Base-by-base conservation (phyloP, 2,797 vertebrate genomes). In the Schizopygopsis pylzovi region DNA sequence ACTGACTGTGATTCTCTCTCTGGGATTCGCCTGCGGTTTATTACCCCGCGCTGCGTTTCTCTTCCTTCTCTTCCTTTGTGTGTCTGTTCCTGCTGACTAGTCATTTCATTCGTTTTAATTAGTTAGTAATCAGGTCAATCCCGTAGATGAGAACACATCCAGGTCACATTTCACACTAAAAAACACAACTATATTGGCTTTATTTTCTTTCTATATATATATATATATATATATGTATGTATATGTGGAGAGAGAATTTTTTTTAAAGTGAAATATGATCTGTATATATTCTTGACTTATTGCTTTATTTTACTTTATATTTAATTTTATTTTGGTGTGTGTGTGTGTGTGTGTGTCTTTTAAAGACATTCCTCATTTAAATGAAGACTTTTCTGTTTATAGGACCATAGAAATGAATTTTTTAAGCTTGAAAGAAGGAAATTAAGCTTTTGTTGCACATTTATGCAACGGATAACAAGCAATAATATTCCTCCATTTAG, bases 401-500 rank as follows among this genome's bases (percentile, higher is more conserved):
- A 25, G 47, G 83, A 78, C 75, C 73, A 43, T 43, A 54, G 47
- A 67, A 67, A 67, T 39, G 0, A n/a, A 1, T n/a, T 67, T 16
- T 54, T 16, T 54, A 22, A 59, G 68, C 67, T 43, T 82, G n/a
- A 67, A 82, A 47, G 56, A 83, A 41, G 56, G 13, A 82, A 56
- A 78, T 70, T 54, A 75, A 73, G 84, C 82, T 72, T 33, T 54
- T 80, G 84, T 82, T 83, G 73, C 81, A 71, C 28, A 22, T 25
- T 33, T 52, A 49, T 39, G 78, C 84, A 87, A 82, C 89, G 33
- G 49, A 37, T 63, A 75, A 90, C 88, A 87, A 90, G 88, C 88
- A 85, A 65, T 85, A 86, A 73, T 59, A 79, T 85, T 75, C 71
- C 70, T 73, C 41, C 54, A 1, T 41, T 52, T 25, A 82, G 33